Evolutionary conservation across 2,113 vertebrate genomes (phyloP).

Genomic region (Chascanopsetta lugubris): DNA sequence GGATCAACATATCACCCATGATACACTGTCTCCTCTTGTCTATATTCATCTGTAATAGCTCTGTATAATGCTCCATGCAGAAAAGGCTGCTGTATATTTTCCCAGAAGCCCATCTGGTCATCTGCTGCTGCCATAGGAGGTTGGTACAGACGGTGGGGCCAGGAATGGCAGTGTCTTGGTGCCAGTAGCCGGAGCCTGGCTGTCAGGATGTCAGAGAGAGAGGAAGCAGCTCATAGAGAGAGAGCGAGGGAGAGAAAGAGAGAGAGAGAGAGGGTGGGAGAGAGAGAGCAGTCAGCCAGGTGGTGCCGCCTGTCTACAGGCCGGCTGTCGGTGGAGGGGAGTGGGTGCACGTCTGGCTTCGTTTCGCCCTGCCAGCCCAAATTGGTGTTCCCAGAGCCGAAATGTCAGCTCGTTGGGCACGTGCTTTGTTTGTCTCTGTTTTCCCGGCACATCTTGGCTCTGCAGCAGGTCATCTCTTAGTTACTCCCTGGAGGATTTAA

Average conservation of each 20-base stretch:
- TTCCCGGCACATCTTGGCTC: conserved; percentile 28
- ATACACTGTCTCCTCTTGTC: not conserved
- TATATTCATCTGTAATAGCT: conserved; percentile 6
- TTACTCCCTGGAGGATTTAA: conserved; percentile 17
- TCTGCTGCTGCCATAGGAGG: conserved; percentile 54
- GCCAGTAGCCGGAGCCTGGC: conserved; percentile 52
- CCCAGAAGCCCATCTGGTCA: conserved; percentile 66
- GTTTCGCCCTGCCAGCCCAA: conserved; percentile 58
- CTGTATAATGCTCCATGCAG: conserved; percentile 29
- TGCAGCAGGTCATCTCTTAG: conserved; percentile 46
- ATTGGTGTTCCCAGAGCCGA: conserved; percentile 67
- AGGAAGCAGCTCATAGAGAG: conserved; percentile 4
- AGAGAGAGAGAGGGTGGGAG: conserved; percentile 12
- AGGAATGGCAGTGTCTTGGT: conserved; percentile 49
- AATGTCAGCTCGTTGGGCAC: conserved; percentile 68
- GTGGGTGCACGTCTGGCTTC: conserved; percentile 32
- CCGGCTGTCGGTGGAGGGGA: conserved; percentile 27
- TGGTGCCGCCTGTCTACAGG: conserved; percentile 59
- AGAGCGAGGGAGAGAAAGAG: conserved; percentile 22
- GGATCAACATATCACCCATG: not conserved
- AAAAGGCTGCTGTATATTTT: conserved; percentile 44
- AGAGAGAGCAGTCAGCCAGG: conserved; percentile 60
- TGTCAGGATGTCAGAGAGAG: conserved; percentile 58
- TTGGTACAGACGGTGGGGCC: conserved; percentile 46
- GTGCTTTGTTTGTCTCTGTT: conserved; percentile 57